Conservation (phyloP, 1,140 invertebrate species). For the Solen grandis region DNA sequence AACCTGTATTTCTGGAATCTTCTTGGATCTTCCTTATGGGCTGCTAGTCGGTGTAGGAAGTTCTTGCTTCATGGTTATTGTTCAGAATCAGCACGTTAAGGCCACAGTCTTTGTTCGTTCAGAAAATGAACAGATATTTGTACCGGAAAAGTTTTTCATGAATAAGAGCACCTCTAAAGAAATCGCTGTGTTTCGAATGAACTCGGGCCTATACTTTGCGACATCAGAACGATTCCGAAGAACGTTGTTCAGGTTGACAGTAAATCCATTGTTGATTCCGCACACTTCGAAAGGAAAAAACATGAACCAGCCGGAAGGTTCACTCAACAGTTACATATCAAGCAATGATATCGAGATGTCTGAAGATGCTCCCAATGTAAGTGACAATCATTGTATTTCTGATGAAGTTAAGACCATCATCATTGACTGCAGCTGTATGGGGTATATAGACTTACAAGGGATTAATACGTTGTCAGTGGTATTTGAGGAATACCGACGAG, state of each 20-base stretch:
- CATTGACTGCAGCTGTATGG: constrained; percentile 30
- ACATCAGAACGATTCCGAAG: constrained; percentile 30
- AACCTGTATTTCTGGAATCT: constrained; percentile 59
- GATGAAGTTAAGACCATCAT: constrained; percentile 40
- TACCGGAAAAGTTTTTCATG: constrained; percentile 51
- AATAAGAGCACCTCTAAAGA: constrained; percentile 9
- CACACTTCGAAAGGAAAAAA: too few relatives aligned
- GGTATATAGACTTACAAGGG: constrained; percentile 32
- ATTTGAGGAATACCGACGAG: constrained; percentile 32
- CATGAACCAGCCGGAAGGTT: too few relatives aligned
- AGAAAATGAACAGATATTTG: constrained; percentile 17
- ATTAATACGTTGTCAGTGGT: constrained; percentile 24
- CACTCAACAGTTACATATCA: too few relatives aligned
- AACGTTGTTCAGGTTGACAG: background rate
- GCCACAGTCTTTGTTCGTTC: background rate
- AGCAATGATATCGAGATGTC: too few relatives aligned
- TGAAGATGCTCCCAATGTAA: too few relatives aligned
- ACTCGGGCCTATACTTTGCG: constrained; percentile 32
- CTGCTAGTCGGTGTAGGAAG: constrained; percentile 64
- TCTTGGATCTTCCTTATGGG: constrained; percentile 67
- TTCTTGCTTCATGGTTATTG: constrained; percentile 53
- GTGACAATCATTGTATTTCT: too few relatives aligned
- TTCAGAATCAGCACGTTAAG: constrained; percentile 25
- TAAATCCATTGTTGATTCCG: constrained; percentile 25
- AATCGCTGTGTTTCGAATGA: constrained; percentile 29